These are phyloP conservation scores for Peromyscus polionotus DNA, from an alignment of 2,113 vertebrate genomes.

Conservation along the genomic window DNA sequence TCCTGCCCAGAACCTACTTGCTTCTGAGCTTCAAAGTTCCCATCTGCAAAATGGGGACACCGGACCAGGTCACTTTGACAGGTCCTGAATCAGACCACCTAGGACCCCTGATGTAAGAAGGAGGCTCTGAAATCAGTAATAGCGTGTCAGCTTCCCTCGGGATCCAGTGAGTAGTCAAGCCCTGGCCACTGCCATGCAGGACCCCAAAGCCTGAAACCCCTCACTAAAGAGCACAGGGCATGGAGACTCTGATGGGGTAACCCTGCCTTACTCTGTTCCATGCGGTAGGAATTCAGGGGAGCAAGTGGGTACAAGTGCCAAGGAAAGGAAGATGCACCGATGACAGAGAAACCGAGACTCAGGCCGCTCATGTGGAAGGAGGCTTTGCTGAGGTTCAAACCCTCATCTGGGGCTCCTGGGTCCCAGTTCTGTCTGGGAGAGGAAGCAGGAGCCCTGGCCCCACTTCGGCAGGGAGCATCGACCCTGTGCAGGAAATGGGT, in stretches of 20 bases:
- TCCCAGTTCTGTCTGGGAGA: background rate
- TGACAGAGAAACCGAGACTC: background rate
- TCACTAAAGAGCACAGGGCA: background rate
- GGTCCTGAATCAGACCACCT: background rate
- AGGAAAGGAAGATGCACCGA: background rate
- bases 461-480: background rate
- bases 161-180: background rate
- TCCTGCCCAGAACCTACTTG: background rate
- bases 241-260: background rate
- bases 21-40: background rate
- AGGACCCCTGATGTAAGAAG: background rate
- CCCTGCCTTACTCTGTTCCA: background rate
- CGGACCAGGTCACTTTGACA: background rate
- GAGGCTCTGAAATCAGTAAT: rapidly evolving
- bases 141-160: background rate
- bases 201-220: background rate
- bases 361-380: background rate
- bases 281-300: background rate
- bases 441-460: background rate
- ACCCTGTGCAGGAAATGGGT: background rate
- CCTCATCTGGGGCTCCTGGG: background rate
- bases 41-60: background rate
- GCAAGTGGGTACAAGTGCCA: too few species aligned
- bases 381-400: background rate
- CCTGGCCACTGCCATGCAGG: background rate